phyloP scores from a whole-genome alignment of 2,113 vertebrate species.

The Mastomys natalensis region DNA sequence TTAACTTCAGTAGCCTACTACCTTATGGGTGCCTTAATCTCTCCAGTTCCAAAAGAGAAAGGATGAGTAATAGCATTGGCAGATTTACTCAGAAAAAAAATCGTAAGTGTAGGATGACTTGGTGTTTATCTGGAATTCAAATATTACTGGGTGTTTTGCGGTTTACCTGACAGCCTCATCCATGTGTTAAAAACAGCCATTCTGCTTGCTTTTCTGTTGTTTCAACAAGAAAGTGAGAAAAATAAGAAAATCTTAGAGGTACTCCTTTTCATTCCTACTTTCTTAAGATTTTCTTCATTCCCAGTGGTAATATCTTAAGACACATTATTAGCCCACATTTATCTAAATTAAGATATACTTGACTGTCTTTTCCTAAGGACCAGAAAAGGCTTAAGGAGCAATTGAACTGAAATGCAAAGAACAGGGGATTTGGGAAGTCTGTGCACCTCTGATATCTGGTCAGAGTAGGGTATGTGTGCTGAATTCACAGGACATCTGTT shows the following conservation, averaged over 20 bases:
- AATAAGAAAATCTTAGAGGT: background rate
- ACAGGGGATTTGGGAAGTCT: constrained; percentile 33
- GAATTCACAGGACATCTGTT: background rate
- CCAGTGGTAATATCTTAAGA: constrained; percentile 19
- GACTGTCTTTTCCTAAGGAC: constrained; percentile 24
- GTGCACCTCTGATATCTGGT: background rate
- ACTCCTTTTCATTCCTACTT: constrained; percentile 5
- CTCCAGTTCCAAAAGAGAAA: constrained; percentile 26
- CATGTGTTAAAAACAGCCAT: background rate
- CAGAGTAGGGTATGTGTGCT: background rate
- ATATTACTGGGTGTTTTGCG: background rate
- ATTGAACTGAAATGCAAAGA: constrained; percentile 52
- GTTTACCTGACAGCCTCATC: constrained; percentile 11
- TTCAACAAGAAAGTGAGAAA: constrained; percentile 21
- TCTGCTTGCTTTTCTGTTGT: background rate
- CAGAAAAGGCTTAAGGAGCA: constrained; percentile 59
- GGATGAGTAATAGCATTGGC: background rate
- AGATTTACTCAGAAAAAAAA: background rate
- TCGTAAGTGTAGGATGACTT: background rate
- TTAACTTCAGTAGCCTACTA: background rate
- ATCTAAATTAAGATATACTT: constrained; percentile 57
- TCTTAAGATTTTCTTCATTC: constrained; percentile 11
- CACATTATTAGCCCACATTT: constrained; percentile 42
- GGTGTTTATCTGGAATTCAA: constrained; percentile 36
- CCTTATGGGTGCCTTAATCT: background rate